phyloP scores from a whole-genome alignment of 1,140 invertebrate genomes.

The Metopolophium dirhodum region DNA sequence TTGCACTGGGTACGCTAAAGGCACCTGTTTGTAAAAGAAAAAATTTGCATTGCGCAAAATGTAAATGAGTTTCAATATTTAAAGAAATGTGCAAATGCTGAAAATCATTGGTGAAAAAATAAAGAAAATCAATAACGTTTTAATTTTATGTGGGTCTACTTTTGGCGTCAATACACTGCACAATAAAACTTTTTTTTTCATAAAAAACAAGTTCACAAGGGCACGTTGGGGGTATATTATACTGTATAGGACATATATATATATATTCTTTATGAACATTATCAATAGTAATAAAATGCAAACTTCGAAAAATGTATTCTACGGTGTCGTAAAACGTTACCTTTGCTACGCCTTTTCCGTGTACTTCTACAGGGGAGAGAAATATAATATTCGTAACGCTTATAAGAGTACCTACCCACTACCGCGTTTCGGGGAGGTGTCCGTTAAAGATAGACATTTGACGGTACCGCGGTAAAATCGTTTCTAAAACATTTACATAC shows the following conservation, averaged over 20 bases:
- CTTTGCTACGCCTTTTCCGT: not conserved
- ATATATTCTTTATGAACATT: constrained; percentile 9
- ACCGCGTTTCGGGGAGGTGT: not conserved
- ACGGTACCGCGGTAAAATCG: not conserved
- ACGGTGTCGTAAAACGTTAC: constrained; percentile 7
- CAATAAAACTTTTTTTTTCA: not conserved
- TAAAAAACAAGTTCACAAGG: not conserved
- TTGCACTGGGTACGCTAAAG: not conserved
- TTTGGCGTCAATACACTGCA: not conserved
- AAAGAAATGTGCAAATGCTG: not conserved
- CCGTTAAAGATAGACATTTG: not conserved
- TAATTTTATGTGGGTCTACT: constrained; percentile 16
- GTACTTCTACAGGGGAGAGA: not conserved
- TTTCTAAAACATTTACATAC: not conserved
- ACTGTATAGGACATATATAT: not conserved
- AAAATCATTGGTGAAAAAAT: not conserved
- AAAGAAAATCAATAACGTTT: constrained; percentile 12
- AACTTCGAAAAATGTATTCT: constrained; percentile 9
- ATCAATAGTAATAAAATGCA: constrained; percentile 17
- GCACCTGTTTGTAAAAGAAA: not conserved
- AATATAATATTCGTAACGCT: constrained; percentile 18
- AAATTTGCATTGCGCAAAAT: not conserved
- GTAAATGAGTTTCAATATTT: not conserved
- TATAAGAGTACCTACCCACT: not conserved
- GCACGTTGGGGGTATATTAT: not conserved